Base-by-base conservation (phyloP, 1,140 invertebrate species). In the Zelostemma sp. region DNA sequence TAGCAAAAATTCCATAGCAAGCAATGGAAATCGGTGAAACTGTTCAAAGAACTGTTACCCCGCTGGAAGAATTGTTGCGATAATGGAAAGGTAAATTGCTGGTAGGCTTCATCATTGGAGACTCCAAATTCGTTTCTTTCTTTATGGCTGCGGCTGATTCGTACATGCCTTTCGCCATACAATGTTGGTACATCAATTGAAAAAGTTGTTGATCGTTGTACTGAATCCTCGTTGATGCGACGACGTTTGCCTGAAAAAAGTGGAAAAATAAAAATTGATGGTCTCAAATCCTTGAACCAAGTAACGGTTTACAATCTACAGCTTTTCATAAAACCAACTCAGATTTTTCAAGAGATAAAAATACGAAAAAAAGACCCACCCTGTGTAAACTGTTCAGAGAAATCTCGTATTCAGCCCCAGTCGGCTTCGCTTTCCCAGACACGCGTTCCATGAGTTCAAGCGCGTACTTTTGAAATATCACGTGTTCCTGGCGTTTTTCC, bases 401-500 rank as follows among this genome's bases (percentile, higher is more conserved):
- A 15, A 93, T 91, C 83, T 96, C 93, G 65, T 95, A 88, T 77
- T 93, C 92, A 43, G 89, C 88, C 1, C 91, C 92, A 59, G 90
- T 88, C 8, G 93, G 90, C 79, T 96, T 96, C 1, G 91, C 91
- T 86, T 96, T 96, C 1, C 97, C 96, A 15, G 95, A 96, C 1
- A 99, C 93, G 1, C 92, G 86, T 82, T 97, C 95, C 54, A 99
- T 88, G 11, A 99, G 85, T 75, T 97, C 93, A 12, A 97, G 85
- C 2, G 96, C 96, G 83, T 97, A 96, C 80, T 97, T 97, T 83
- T 98, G 97, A 85, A 99, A 99, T 79, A 92, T 92, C 0, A 97
- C 93, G 84, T 99, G 97, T 75, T 99, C 96, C 62, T 93, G 91
- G 0, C 95, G 87, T 83, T 97, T 98, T 84, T 99, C 98, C 87